Percentiles rank a stretch among this genome's conserved stretches.
Conservation (phyloP, 2,888 invertebrate species). For the Coleophora deauratella region DNA sequence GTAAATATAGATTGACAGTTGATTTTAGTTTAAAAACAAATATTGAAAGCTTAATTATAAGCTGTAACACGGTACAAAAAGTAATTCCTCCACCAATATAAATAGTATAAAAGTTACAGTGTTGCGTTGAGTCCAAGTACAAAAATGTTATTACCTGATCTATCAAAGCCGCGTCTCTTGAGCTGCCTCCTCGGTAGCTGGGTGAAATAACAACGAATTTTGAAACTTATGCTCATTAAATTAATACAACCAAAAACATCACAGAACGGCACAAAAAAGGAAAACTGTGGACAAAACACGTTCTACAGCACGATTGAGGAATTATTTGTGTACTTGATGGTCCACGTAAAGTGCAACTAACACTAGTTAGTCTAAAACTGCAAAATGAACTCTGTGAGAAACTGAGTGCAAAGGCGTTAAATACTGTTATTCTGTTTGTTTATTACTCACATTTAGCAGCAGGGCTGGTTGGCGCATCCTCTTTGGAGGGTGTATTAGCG, state of each 20-base stretch:
- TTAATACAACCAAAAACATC: slow-evolving; percentile 65
- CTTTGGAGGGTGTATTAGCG: slow-evolving; percentile 57
- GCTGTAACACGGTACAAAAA: too few species aligned
- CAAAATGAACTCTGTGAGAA: slow-evolving; percentile 65
- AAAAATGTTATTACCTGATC: slow-evolving; percentile 61
- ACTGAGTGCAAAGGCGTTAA: slow-evolving; percentile 63
- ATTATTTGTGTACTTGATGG: slow-evolving; percentile 16
- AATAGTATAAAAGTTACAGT: slow-evolving; percentile 16
- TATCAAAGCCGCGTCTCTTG: slow-evolving; percentile 76
- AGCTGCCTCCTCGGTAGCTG: slow-evolving; percentile 74
- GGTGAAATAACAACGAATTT: slow-evolving; percentile 73
- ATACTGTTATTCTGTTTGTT: slow-evolving; percentile 19
- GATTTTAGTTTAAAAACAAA: too few species aligned
- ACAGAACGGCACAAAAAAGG: slow-evolving; percentile 69
- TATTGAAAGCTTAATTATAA: too few species aligned
- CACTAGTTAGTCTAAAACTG: slow-evolving; percentile 41
- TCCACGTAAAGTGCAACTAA: slow-evolving; percentile 50
- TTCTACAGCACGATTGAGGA: slow-evolving; percentile 27
- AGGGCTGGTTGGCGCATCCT: slow-evolving; percentile 39
- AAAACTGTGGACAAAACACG: slow-evolving; percentile 39
- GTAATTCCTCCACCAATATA: slow-evolving; percentile 30
- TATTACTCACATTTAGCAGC: slow-evolving; percentile 64
- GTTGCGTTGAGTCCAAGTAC: slow-evolving; percentile 61
- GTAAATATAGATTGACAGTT: too few species aligned
- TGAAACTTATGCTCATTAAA: slow-evolving; percentile 67